phyloP scores from a whole-genome alignment of 2,113 vertebrate genomes.

The Hippocampus barbouri region DNA sequence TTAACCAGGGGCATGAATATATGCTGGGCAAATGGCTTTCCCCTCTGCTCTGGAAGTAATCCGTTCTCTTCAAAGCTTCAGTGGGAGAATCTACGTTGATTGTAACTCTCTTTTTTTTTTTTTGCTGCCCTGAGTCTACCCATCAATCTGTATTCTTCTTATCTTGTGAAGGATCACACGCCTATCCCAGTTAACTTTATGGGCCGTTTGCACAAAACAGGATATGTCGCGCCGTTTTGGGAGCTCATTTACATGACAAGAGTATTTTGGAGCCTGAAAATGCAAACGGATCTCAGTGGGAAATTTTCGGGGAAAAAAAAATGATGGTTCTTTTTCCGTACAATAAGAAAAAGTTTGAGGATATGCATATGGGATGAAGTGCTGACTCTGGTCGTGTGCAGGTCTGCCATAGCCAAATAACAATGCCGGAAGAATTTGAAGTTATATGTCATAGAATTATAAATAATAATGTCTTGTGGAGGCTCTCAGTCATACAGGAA shows the following conservation, averaged over 20 bases:
- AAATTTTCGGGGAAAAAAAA: background rate
- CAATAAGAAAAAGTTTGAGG: too few species aligned
- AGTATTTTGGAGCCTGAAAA: background rate
- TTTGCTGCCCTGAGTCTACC: slow-evolving; percentile 47
- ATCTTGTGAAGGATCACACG: slow-evolving; percentile 14
- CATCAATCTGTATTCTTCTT: slow-evolving; percentile 70
- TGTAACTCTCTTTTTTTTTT: slow-evolving; percentile 52
- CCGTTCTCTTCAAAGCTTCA: slow-evolving; percentile 63
- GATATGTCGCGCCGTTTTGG: background rate
- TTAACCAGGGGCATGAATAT: slow-evolving; percentile 62
- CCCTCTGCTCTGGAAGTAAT: slow-evolving; percentile 59
- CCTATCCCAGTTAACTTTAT: slow-evolving; percentile 55
- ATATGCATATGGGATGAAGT: too few species aligned
- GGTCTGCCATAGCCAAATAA: too few species aligned
- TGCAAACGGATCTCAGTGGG: background rate
- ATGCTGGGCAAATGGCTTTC: slow-evolving; percentile 53
- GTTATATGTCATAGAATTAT: too few species aligned
- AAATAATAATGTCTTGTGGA: too few species aligned
- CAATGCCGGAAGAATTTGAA: too few species aligned
- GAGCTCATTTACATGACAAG: background rate
- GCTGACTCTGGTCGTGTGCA: too few species aligned
- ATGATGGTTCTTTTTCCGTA: too few species aligned
- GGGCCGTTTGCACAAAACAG: background rate
- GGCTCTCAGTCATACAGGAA: too few species aligned
- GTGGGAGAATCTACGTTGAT: slow-evolving; percentile 67